These are phyloP conservation scores for Tetramorium alpestre DNA, from an alignment of 1,140 invertebrate species.

Conservation along the genomic window DNA sequence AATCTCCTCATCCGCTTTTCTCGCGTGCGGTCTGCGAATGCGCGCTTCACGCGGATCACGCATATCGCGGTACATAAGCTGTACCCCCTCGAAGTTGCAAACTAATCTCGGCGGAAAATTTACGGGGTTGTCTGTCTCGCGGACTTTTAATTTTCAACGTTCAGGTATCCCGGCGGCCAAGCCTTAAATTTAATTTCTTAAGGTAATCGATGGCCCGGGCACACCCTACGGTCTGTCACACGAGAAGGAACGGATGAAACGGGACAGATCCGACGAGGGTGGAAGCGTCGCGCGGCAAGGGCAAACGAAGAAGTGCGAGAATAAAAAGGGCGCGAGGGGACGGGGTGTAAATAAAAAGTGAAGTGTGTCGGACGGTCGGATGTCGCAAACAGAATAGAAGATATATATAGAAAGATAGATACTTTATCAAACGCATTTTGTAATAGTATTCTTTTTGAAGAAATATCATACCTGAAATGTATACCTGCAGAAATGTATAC, in stretches of 20 bases:
- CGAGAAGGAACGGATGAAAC: not conserved
- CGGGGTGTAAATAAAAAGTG: conserved; percentile 3
- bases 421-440: not conserved
- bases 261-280: not conserved
- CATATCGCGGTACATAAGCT: not conserved
- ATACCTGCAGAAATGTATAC: not conserved
- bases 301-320: not conserved
- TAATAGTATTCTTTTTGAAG: not conserved
- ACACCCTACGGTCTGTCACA: conserved; percentile 17
- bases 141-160: conserved; percentile 10
- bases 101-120: not conserved
- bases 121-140: not conserved
- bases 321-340: not conserved
- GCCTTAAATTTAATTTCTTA: conserved; percentile 32
- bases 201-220: conserved; percentile 22
- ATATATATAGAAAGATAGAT: not conserved
- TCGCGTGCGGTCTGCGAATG: not conserved
- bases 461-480: not conserved
- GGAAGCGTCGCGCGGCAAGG: not conserved
- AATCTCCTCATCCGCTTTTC: conserved; percentile 36
- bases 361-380: not conserved
- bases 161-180: not conserved
- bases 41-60: not conserved
- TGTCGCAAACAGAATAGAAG: not conserved
- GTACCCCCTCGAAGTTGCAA: not conserved